Conservation (phyloP, 2,888 invertebrate species). For the Agrypnus murinus region DNA sequence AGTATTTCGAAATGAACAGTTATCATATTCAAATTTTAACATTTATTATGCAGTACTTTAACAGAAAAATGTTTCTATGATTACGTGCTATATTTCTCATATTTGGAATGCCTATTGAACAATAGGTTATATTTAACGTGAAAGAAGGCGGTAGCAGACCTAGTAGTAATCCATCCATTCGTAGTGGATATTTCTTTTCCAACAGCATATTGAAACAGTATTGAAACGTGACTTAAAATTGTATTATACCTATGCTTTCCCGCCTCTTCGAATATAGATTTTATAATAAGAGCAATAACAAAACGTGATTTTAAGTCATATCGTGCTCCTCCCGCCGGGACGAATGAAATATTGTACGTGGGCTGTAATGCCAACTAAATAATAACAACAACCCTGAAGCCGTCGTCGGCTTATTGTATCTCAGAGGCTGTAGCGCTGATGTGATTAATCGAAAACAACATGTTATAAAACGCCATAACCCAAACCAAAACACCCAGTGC, state of each 20-base stretch:
- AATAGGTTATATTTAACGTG: no score
- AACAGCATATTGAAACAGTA: background rate
- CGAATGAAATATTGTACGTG: conserved; percentile 25
- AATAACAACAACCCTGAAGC: conserved; percentile 26
- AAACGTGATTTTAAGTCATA: conserved; percentile 16
- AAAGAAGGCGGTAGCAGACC: background rate
- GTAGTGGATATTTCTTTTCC: background rate
- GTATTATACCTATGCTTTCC: background rate
- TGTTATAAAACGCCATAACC: conserved; percentile 29
- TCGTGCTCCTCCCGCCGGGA: conserved; percentile 14
- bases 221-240: conserved; percentile 7
- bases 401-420: conserved; percentile 32
- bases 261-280: conserved; percentile 7
- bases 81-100: no score
- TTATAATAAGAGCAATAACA: conserved; percentile 6
- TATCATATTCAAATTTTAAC: no score
- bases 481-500: conserved; percentile 8
- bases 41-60: no score
- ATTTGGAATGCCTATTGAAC: no score
- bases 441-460: conserved; percentile 37
- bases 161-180: background rate
- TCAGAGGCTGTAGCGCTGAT: conserved; percentile 22
- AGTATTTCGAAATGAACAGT: no score
- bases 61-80: background rate
- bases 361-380: conserved; percentile 28